These are phyloP conservation scores for Psittacula cyanocephala DNA, from an alignment of 2,113 vertebrate species.

Conservation along the genomic window DNA sequence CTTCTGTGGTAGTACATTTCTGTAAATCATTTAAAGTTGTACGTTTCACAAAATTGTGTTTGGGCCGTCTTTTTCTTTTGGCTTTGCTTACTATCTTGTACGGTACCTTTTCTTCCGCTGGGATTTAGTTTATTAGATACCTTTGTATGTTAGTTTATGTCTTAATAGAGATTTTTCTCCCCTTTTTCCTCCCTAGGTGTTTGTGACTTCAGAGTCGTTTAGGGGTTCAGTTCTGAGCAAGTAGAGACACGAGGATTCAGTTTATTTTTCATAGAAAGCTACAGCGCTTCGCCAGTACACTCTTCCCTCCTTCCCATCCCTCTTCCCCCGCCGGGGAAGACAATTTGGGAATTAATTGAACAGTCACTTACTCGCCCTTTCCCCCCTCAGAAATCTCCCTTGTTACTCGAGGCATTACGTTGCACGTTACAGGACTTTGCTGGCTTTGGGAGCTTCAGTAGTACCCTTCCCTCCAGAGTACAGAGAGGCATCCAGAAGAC, in stretches of 20 bases:
- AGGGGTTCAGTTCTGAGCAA: slow-evolving; percentile 24
- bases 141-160: background rate
- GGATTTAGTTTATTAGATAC: background rate
- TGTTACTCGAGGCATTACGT: background rate
- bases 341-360: background rate
- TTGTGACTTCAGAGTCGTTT: slow-evolving; percentile 35
- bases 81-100: background rate
- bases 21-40: background rate
- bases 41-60: background rate
- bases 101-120: background rate
- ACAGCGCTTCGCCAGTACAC: background rate
- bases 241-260: background rate
- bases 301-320: background rate
- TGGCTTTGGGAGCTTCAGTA: background rate
- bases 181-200: slow-evolving; percentile 21
- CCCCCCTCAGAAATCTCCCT: background rate
- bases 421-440: background rate
- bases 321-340: background rate
- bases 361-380: background rate
- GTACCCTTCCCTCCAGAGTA: background rate
- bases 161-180: slow-evolving; percentile 30
- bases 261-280: background rate
- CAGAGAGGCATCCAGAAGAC: slow-evolving; percentile 1
- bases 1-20: background rate
- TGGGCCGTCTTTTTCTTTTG: background rate